Evolutionary conservation across 2,888 invertebrate species (phyloP).

Genomic region (Cryptosula pallasiana): DNA sequence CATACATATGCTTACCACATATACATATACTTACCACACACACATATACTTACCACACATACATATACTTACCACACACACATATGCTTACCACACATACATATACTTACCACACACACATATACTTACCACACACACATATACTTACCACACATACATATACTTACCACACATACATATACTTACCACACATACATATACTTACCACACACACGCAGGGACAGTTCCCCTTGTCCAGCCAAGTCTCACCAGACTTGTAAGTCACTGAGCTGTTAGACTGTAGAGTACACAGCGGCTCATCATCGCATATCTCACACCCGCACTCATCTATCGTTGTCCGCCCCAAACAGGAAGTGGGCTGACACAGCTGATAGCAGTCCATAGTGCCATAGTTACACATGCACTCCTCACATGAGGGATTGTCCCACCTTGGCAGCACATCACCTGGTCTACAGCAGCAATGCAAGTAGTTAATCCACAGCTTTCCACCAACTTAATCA

Average conservation of each 20-base stretch:
- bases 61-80: too few species aligned
- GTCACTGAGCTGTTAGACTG: neutral
- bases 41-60: too few species aligned
- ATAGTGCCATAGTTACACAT: neutral
- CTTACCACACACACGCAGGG: constrained; percentile 9
- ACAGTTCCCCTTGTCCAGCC: neutral
- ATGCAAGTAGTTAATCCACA: too few species aligned
- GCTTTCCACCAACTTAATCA: too few species aligned
- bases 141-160: too few species aligned
- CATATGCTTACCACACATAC: too few species aligned
- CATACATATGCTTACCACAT: too few species aligned
- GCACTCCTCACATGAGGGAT: neutral
- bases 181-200: too few species aligned
- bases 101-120: too few species aligned
- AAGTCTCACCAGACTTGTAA: constrained; percentile 1
- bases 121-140: too few species aligned
- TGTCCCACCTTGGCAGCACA: neutral
- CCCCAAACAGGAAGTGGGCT: neutral
- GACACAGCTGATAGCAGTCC: neutral
- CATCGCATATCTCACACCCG: constrained; percentile 5
- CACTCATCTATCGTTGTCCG: neutral
- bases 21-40: too few species aligned
- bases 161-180: too few species aligned
- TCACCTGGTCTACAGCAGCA: neutral
- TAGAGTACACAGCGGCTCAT: neutral